Conservation (phyloP, 2,797 vertebrate genomes). For the Ceryle rudis region DNA sequence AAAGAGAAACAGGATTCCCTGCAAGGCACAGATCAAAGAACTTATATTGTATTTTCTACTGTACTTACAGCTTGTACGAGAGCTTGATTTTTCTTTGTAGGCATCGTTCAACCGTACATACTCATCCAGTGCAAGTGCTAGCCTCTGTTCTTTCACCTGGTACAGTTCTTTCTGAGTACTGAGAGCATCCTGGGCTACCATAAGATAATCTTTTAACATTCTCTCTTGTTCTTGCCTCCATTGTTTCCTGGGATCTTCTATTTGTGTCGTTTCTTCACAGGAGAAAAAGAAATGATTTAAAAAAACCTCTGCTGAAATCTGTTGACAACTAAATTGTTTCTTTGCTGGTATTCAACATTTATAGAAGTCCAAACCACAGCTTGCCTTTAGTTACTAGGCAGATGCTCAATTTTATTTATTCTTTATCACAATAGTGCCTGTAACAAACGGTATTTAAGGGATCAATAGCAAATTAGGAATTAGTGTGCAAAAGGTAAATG, state of each 20-base stretch:
- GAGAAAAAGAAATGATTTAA: not conserved
- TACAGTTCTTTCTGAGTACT: conserved; percentile 85
- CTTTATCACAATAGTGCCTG: not conserved
- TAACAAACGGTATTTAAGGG: not conserved
- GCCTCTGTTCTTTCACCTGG: conserved; percentile 86
- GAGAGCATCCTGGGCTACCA: conserved; percentile 84
- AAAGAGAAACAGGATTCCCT: conserved; percentile 16
- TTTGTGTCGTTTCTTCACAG: conserved; percentile 84
- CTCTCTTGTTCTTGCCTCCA: conserved; percentile 87
- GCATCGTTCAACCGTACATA: conserved; percentile 83
- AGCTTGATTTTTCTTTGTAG: conserved; percentile 87
- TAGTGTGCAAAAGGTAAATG: not conserved
- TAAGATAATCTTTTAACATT: conserved; percentile 88
- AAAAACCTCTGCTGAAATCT: not conserved
- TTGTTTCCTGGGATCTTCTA: conserved; percentile 86
- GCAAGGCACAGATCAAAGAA: conserved; percentile 23
- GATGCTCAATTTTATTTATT: not conserved
- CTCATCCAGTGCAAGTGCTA: conserved; percentile 85
- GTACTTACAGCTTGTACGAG: conserved; percentile 85
- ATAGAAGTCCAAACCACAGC: not conserved
- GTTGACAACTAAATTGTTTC: not conserved
- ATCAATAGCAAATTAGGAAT: not conserved
- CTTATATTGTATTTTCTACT: not conserved
- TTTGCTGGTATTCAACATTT: not conserved
- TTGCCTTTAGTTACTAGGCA: not conserved